A percentile compares a stretch with the other conserved stretches of the same genome.
These are phyloP conservation scores for Ceyx margarethae DNA, from an alignment of 2,113 vertebrate species.

Conservation along the genomic window DNA sequence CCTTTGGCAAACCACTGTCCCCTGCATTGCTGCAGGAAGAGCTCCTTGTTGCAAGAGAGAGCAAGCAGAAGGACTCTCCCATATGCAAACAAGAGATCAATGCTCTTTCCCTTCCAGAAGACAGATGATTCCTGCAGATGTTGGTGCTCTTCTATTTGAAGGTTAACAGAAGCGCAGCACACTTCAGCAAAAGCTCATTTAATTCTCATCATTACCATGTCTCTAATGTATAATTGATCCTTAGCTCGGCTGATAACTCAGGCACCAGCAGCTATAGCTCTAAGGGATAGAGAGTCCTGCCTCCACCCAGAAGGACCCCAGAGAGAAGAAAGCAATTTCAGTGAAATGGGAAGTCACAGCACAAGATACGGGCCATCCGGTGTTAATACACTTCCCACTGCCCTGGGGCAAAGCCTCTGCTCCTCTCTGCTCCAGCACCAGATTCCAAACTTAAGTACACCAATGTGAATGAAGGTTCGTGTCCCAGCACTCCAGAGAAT, in stretches of 20 bases:
- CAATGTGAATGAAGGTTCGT: accelerated
- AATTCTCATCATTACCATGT: conserved; percentile 69
- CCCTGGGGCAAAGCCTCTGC: not conserved
- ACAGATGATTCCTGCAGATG: conserved; percentile 70
- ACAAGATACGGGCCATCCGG: not conserved
- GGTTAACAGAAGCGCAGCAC: conserved; percentile 37
- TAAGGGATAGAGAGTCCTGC: not conserved
- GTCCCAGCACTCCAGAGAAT: not conserved
- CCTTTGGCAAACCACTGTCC: not conserved
- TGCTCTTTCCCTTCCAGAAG: conserved; percentile 38
- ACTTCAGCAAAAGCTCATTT: conserved; percentile 68
- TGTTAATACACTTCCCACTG: accelerated
- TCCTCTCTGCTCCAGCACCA: not conserved
- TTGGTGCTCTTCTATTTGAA: conserved; percentile 59
- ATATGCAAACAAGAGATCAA: not conserved
- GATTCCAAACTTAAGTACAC: not conserved
- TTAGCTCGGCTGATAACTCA: conserved; percentile 23
- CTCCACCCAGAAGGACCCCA: not conserved
- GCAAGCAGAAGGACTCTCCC: not conserved
- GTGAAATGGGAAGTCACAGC: not conserved
- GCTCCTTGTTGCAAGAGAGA: not conserved
- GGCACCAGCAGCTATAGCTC: conserved; percentile 6
- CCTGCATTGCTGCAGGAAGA: accelerated
- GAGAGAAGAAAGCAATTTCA: not conserved
- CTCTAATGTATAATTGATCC: conserved; percentile 71